Conservation (phyloP, 2,113 vertebrate genomes). For the Calyptomena viridis region DNA sequence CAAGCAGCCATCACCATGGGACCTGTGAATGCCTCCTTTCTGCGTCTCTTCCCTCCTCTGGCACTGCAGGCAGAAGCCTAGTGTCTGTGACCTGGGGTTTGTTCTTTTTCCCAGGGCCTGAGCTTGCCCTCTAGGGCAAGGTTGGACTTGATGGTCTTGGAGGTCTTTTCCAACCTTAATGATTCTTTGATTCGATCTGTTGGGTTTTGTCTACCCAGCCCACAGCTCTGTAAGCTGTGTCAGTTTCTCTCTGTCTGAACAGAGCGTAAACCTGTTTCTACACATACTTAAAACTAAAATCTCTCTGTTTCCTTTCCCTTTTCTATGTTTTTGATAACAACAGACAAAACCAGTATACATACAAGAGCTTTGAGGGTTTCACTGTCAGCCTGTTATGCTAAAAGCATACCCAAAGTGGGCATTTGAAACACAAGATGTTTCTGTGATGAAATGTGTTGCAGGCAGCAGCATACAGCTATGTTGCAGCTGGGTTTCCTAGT, state of each 20-base stretch:
- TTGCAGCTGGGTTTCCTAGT: neutral
- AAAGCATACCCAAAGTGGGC: neutral
- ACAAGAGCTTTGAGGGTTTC: neutral
- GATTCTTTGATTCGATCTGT: neutral
- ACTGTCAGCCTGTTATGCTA: neutral
- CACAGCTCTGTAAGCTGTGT: too few species aligned
- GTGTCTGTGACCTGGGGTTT: neutral
- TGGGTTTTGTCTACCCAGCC: neutral
- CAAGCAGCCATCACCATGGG: neutral
- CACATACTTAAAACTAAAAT: neutral
- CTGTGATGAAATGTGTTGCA: neutral
- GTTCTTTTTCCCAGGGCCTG: neutral
- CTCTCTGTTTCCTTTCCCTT: neutral
- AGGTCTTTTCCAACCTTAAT: neutral
- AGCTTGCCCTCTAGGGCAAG: neutral
- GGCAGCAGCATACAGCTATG: neutral
- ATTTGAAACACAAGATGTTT: neutral
- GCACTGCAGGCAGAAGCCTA: neutral
- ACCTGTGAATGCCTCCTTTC: neutral
- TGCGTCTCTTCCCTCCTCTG: neutral
- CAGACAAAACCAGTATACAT: neutral
- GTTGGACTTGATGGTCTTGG: neutral
- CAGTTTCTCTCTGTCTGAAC: neutral
- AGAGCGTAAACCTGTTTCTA: neutral
- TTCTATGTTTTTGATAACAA: neutral